These are phyloP conservation scores for Phataginus tetradactyla DNA, from an alignment of 2,797 vertebrate genomes.

Conservation along the genomic window DNA sequence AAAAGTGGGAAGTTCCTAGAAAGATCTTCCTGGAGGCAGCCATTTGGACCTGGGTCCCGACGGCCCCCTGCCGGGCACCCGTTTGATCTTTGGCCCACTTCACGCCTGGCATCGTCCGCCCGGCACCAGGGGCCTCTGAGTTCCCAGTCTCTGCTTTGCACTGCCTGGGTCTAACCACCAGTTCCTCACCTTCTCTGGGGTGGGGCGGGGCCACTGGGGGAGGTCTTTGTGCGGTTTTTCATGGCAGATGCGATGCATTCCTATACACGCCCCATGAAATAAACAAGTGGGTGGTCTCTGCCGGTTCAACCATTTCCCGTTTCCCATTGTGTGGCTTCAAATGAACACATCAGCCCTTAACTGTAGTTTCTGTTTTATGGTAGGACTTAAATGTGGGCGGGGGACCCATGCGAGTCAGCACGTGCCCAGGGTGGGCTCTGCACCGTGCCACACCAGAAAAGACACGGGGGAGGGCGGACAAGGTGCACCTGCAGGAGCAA, in stretches of 20 bases:
- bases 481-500: not conserved
- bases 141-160: not conserved
- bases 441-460: not conserved
- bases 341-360: slow-evolving; percentile 49
- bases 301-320: not conserved
- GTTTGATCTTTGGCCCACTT: not conserved
- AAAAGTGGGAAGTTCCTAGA: slow-evolving; percentile 1
- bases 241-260: not conserved
- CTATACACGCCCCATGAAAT: slow-evolving; percentile 39
- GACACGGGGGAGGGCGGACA: not conserved
- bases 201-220: not conserved
- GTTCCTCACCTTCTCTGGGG: not conserved
- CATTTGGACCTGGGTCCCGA: not conserved
- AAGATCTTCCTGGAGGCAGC: not conserved
- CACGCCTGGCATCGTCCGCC: not conserved
- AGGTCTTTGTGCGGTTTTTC: not conserved
- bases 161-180: not conserved
- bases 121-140: fast-evolving
- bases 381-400: not conserved
- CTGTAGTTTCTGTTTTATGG: slow-evolving; percentile 31
- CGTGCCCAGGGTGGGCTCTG: not conserved
- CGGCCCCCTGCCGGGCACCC: fast-evolving
- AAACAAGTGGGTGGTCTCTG: slow-evolving; percentile 53
- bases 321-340: slow-evolving; percentile 49
- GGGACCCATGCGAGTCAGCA: not conserved